These are phyloP conservation scores for Enteromius anoplus DNA, from an alignment of 2,797 vertebrate genomes.

Conservation along the genomic window DNA sequence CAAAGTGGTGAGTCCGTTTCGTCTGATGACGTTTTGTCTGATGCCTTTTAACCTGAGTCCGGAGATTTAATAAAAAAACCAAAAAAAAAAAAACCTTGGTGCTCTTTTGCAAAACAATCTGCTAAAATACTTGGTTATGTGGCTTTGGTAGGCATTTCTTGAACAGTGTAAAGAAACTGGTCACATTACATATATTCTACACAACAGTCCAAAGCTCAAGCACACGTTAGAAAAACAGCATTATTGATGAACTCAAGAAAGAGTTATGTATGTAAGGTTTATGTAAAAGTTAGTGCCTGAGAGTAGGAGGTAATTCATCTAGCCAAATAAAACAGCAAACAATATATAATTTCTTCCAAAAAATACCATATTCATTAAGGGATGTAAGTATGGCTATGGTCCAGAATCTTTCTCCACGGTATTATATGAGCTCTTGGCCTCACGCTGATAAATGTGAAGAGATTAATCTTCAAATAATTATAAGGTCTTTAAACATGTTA, in stretches of 20 bases:
- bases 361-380: slow-evolving; percentile 39
- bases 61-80: no score
- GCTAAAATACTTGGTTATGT: neutral
- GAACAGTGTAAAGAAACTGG: neutral
- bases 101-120: neutral
- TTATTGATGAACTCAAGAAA: slow-evolving; percentile 46
- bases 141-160: slow-evolving; percentile 43
- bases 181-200: slow-evolving; percentile 19
- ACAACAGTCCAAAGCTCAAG: slow-evolving; percentile 21
- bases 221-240: slow-evolving; percentile 16
- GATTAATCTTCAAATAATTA: slow-evolving; percentile 31
- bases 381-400: slow-evolving; percentile 16
- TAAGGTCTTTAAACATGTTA: slow-evolving; percentile 33
- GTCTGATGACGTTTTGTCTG: no score
- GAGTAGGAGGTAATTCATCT: neutral
- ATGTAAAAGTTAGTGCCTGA: slow-evolving; percentile 44
- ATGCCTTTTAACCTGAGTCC: no score
- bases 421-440: neutral
- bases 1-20: no score
- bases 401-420: slow-evolving; percentile 2
- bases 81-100: neutral
- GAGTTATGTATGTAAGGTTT: slow-evolving; percentile 28
- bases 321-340: slow-evolving; percentile 53
- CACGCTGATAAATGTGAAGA: slow-evolving; percentile 35
- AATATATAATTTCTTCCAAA: slow-evolving; percentile 28